Evolutionary conservation across 2,113 vertebrate genomes (phyloP).

Genomic region (Oreochromis tanganicae): DNA sequence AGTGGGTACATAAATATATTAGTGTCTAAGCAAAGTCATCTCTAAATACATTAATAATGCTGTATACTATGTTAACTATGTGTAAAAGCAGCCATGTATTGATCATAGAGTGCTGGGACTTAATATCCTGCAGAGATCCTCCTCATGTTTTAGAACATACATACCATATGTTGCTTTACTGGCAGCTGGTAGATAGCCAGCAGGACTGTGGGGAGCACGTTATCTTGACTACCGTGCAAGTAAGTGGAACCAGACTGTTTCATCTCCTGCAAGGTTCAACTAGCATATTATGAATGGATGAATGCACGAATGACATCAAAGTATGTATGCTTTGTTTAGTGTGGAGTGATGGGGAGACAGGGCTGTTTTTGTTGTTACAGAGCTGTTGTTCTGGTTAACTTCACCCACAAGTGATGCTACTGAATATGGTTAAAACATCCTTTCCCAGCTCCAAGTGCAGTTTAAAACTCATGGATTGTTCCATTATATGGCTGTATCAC

Average conservation of each 20-base stretch:
- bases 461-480: neutral
- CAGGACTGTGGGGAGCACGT: neutral
- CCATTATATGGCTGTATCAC: neutral
- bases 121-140: neutral
- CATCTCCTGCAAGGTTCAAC: conserved; percentile 8
- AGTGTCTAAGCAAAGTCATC: neutral
- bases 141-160: neutral
- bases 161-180: conserved; percentile 13
- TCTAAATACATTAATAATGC: neutral
- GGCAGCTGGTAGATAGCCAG: conserved; percentile 24
- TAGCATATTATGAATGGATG: conserved; percentile 1
- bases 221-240: conserved; percentile 5
- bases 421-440: neutral
- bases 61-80: neutral
- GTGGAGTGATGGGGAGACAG: neutral
- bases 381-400: neutral
- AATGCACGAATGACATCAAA: neutral
- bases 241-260: conserved; percentile 41
- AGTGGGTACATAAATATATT: neutral
- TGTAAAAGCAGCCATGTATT: neutral
- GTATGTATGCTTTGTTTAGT: neutral
- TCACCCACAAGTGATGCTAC: neutral
- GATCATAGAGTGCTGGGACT: neutral
- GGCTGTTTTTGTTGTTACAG: neutral
- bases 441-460: neutral